These are phyloP conservation scores for Penaeus indicus DNA, from an alignment of 1,140 invertebrate species.

Conservation along the genomic window DNA sequence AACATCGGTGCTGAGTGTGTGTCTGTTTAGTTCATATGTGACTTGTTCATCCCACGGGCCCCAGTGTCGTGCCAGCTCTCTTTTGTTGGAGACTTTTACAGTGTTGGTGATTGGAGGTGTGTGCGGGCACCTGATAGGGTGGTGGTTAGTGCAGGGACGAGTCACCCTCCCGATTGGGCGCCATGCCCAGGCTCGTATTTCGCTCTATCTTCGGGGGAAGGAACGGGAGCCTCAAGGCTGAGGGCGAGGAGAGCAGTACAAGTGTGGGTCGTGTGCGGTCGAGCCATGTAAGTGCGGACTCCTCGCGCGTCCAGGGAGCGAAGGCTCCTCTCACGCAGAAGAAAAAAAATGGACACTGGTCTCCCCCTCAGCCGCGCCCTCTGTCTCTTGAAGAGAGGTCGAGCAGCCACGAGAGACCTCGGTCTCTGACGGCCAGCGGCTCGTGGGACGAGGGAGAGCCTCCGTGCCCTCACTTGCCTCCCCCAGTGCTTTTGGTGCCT, in stretches of 20 bases:
- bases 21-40: neutral
- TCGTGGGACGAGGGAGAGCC: conserved; percentile 55
- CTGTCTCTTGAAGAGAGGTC: conserved; percentile 31
- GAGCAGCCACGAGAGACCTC: conserved; percentile 43
- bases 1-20: conserved; percentile 5
- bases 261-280: conserved; percentile 31
- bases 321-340: neutral
- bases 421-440: conserved; percentile 43
- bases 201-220: conserved; percentile 49
- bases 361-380: conserved; percentile 52
- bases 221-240: neutral
- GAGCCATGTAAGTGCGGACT: neutral
- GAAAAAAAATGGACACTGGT: conserved; percentile 38
- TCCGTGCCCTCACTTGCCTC: conserved; percentile 35
- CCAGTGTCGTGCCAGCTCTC: neutral
- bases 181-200: conserved; percentile 59
- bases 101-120: neutral
- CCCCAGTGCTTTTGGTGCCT: neutral
- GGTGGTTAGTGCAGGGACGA: too few relatives aligned
- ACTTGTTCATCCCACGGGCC: neutral
- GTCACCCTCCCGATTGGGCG: conserved; percentile 21
- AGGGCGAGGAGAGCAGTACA: conserved; percentile 29
- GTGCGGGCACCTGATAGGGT: too few relatives aligned
- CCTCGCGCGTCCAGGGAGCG: neutral
- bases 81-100: neutral